Percentiles rank a stretch among this genome's conserved stretches.
Evolutionary conservation across 2,113 vertebrate genomes (phyloP).

Genomic region (Ploceus nigricollis): DNA sequence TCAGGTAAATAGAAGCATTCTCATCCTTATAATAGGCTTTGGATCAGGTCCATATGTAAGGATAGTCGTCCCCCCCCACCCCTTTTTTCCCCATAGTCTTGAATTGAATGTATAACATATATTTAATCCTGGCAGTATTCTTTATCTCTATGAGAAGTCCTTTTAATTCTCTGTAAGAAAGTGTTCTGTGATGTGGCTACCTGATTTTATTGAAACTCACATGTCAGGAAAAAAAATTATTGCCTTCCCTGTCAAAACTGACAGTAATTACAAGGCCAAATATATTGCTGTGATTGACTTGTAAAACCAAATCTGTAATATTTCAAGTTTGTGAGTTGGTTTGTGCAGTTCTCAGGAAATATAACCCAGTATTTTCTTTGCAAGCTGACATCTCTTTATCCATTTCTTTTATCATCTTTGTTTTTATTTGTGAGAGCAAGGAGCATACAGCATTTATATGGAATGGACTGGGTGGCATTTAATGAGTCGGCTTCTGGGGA

Average conservation of each 20-base stretch:
- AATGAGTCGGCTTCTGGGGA: not conserved
- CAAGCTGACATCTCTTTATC: constrained; percentile 35
- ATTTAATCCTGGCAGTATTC: constrained; percentile 20
- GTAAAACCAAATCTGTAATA: constrained; percentile 52
- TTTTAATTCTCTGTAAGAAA: constrained; percentile 51
- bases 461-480: not conserved
- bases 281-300: constrained; percentile 56
- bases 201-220: constrained; percentile 51
- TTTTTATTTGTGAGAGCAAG: constrained; percentile 2
- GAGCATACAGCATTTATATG: not conserved
- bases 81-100: not conserved
- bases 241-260: constrained; percentile 50
- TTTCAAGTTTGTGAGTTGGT: constrained; percentile 33
- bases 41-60: not conserved
- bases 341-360: constrained; percentile 15
- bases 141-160: constrained; percentile 37
- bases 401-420: constrained; percentile 22
- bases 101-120: constrained; percentile 12
- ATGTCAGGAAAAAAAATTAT: constrained; percentile 20
- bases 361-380: constrained; percentile 1
- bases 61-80: accelerated
- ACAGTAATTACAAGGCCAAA: constrained; percentile 50
- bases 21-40: not conserved
- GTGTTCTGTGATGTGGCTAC: constrained; percentile 25
- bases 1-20: not conserved